Conservation (phyloP, 2,113 vertebrate species). For the Lichenostomus cassidix region DNA sequence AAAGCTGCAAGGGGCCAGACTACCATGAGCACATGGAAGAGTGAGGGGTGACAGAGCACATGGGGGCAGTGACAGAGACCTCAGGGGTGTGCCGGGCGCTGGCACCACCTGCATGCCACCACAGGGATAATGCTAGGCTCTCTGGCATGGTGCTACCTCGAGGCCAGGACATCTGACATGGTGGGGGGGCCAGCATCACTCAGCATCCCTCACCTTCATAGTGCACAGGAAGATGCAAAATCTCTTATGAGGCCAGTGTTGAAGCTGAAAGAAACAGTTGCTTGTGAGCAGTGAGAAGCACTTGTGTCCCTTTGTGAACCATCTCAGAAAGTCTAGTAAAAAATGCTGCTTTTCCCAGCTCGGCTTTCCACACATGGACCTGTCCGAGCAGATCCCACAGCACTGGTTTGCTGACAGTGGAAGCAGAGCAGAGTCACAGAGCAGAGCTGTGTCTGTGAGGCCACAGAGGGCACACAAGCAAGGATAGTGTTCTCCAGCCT, state of each 20-base stretch:
- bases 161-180: accelerated
- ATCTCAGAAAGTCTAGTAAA: neutral
- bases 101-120: neutral
- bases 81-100: neutral
- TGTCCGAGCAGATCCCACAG: neutral
- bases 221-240: neutral
- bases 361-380: accelerated
- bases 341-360: neutral
- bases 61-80: neutral
- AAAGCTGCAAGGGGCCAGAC: neutral
- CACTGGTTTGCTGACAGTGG: accelerated
- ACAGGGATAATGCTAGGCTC: neutral
- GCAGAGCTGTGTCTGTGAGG: accelerated
- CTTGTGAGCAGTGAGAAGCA: neutral
- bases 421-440: neutral
- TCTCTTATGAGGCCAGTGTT: accelerated
- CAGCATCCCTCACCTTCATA: neutral
- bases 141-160: accelerated
- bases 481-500: neutral
- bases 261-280: neutral
- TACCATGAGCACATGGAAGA: neutral
- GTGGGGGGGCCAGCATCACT: neutral
- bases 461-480: neutral
- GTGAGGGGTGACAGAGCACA: neutral
- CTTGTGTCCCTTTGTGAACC: neutral